phyloP scores from a whole-genome alignment of 2,797 vertebrate genomes.

The Channa striata region DNA sequence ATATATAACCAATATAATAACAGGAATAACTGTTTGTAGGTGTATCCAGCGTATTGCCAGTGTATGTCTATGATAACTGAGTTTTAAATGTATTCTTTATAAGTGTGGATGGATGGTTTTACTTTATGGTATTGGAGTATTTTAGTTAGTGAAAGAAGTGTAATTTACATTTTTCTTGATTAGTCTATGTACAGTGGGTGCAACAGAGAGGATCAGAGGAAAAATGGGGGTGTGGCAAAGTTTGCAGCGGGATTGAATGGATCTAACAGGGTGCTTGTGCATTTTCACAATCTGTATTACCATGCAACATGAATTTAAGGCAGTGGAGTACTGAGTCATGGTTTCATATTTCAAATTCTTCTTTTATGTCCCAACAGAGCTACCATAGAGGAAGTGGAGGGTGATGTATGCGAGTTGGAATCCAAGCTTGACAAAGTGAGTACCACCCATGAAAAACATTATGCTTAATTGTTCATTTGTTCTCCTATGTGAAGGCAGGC shows the following conservation, averaged over 20 bases:
- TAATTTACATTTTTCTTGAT: background rate
- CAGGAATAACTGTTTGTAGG: too few species aligned
- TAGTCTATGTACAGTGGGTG: background rate
- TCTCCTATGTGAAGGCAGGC: constrained; percentile 30
- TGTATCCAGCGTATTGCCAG: too few species aligned
- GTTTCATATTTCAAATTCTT: constrained; percentile 28
- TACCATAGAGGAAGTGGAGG: constrained; percentile 97
- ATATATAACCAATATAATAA: too few species aligned
- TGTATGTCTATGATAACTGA: background rate
- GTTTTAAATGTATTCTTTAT: background rate
- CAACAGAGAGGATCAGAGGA: background rate
- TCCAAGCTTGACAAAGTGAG: constrained; percentile 98
- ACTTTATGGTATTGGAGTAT: background rate
- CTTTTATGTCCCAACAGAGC: constrained; percentile 84
- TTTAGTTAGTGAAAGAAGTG: background rate
- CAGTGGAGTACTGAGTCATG: constrained; percentile 5
- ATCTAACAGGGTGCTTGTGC: too few species aligned
- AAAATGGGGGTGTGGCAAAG: background rate
- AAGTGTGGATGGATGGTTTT: background rate
- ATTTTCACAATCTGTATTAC: background rate
- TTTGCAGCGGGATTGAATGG: too few species aligned
- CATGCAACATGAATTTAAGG: background rate
- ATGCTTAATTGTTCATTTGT: constrained; percentile 66
- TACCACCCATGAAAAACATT: constrained; percentile 75
- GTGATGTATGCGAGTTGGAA: constrained; percentile 96